These are phyloP conservation scores for Polypterus senegalus DNA, from an alignment of 2,113 vertebrate species.

Conservation along the genomic window DNA sequence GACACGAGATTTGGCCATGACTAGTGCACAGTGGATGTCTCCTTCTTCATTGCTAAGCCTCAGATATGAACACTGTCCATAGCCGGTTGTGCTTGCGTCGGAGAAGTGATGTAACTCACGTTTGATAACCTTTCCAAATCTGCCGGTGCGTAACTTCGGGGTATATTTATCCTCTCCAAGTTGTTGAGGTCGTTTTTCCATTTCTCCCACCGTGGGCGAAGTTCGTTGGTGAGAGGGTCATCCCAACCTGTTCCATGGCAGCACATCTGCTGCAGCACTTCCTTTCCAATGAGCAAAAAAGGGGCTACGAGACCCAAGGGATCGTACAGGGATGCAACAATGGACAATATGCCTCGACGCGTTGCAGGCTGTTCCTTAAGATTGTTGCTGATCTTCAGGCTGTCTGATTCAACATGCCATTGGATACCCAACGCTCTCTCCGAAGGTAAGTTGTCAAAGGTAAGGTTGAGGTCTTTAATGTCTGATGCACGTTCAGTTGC, in stretches of 20 bases:
- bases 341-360: conserved; percentile 3
- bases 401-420: conserved; percentile 8
- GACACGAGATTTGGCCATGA: conserved; percentile 18
- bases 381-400: not conserved
- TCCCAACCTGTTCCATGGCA: conserved; percentile 8
- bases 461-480: too few relatives aligned
- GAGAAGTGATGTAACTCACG: conserved; percentile 8
- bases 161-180: conserved; percentile 7
- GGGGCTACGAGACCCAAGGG: conserved; percentile 12
- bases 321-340: conserved; percentile 10
- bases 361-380: conserved; percentile 12
- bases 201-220: conserved; percentile 11
- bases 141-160: conserved; percentile 2
- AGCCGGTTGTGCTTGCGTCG: conserved; percentile 9
- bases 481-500: too few relatives aligned
- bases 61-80: conserved; percentile 17
- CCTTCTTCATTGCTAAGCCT: conserved; percentile 7
- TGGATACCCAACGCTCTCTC: too few relatives aligned
- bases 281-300: conserved; percentile 12
- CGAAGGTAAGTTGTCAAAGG: too few relatives aligned
- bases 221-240: conserved; percentile 17
- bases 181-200: conserved; percentile 15
- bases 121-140: conserved; percentile 1
- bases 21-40: conserved; percentile 12
- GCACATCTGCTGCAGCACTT: conserved; percentile 11